Evolutionary conservation across 1,140 invertebrate species (phyloP).

Genomic region (Eulimnadia texana): DNA sequence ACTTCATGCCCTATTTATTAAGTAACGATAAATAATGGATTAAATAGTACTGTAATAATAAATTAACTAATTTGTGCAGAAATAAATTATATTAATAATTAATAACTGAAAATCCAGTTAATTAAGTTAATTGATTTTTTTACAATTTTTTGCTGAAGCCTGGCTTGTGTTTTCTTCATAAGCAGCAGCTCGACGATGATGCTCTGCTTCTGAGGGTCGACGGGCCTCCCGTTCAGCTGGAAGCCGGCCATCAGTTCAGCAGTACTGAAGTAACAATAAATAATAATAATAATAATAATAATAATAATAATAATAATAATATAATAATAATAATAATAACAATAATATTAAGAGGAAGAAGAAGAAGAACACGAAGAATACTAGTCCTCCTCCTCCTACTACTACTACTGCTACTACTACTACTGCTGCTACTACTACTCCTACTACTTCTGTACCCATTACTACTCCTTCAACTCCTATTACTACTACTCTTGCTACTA

Average conservation of each 20-base stretch:
- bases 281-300: not conserved
- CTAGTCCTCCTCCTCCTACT: no score
- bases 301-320: not conserved
- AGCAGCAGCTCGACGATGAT: conserved; percentile 31
- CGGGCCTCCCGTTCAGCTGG: conserved; percentile 24
- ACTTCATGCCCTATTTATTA: not conserved
- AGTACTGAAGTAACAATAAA: conserved; percentile 19
- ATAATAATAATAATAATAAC: not conserved
- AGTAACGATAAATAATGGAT: not conserved
- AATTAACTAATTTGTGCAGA: conserved; percentile 22
- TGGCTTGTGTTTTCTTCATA: conserved; percentile 32
- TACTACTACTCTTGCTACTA: no score
- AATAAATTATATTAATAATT: conserved; percentile 4
- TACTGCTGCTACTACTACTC: no score
- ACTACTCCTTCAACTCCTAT: no score
- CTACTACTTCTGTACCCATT: no score
- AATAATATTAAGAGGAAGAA: not conserved
- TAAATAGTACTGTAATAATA: not conserved
- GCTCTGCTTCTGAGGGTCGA: conserved; percentile 31
- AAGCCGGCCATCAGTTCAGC: conserved; percentile 26
- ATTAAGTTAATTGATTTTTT: no score
- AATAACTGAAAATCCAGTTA: conserved; percentile 7
- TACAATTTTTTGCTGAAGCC: conserved; percentile 30
- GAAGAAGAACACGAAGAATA: no score
- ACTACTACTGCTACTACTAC: no score